Evolutionary conservation across 2,113 vertebrate species (phyloP).

Genomic region (Ailuropoda melanoleuca): DNA sequence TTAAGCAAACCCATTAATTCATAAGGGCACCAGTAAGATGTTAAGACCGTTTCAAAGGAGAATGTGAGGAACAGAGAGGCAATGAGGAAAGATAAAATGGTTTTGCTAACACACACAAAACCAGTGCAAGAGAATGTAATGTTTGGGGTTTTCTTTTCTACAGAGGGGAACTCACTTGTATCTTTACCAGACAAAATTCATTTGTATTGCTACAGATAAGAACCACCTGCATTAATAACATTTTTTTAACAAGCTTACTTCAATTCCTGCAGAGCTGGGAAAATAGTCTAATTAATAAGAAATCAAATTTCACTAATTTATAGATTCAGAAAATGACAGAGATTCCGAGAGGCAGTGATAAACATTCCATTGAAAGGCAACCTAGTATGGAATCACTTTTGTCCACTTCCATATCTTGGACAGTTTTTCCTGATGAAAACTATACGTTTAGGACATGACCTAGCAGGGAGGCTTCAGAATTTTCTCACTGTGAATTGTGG

Average conservation of each 20-base stretch:
- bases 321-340: not conserved
- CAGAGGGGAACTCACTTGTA: not conserved
- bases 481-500: not conserved
- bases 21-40: not conserved
- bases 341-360: not conserved
- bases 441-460: not conserved
- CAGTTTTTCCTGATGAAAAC: not conserved
- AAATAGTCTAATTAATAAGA: not conserved
- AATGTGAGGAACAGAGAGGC: not conserved
- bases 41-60: not conserved
- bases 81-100: not conserved
- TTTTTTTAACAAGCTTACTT: not conserved
- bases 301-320: not conserved
- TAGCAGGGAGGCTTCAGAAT: not conserved
- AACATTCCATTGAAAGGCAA: not conserved
- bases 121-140: not conserved
- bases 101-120: not conserved
- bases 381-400: not conserved
- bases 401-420: not conserved
- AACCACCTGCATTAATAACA: not conserved
- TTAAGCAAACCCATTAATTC: not conserved
- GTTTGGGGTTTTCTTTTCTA: not conserved
- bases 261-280: not conserved
- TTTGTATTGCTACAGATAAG: not conserved
- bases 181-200: not conserved